These are phyloP conservation scores for Spodoptera picta DNA, from an alignment of 2,888 invertebrate species.

Conservation along the genomic window DNA sequence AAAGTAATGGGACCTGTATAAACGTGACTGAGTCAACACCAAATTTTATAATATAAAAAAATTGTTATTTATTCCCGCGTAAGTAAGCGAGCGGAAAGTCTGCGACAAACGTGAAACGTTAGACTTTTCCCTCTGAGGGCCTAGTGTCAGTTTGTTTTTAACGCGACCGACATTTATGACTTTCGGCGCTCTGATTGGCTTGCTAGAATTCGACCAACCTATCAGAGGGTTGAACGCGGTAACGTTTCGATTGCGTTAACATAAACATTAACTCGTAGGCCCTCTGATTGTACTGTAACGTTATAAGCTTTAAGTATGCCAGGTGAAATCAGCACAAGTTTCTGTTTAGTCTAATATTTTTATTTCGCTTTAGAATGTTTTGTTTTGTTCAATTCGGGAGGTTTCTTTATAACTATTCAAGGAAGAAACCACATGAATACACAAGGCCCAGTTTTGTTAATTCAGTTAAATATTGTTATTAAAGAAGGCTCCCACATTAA, in stretches of 20 bases:
- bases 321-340: constrained; percentile 48
- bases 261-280: no score
- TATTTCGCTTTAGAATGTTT: constrained; percentile 27
- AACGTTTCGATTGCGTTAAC: no score
- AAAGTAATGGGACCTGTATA: constrained; percentile 78
- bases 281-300: no score
- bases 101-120: constrained; percentile 27
- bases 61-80: constrained; percentile 53
- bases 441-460: neutral
- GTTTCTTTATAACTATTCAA: constrained; percentile 16
- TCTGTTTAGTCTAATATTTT: constrained; percentile 29
- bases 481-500: constrained; percentile 18
- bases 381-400: constrained; percentile 16
- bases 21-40: constrained; percentile 82
- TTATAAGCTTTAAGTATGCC: constrained; percentile 48
- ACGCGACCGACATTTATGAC: neutral
- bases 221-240: no score
- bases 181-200: no score
- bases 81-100: constrained; percentile 44
- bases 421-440: neutral
- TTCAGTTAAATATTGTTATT: neutral
- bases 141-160: constrained; percentile 20
- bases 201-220: no score
- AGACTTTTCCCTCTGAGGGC: constrained; percentile 41
- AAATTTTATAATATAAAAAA: constrained; percentile 72